Percentiles rank a stretch among this genome's conserved stretches.
Evolutionary conservation across 2,113 vertebrate genomes (phyloP).

Genomic region (Martes martes): DNA sequence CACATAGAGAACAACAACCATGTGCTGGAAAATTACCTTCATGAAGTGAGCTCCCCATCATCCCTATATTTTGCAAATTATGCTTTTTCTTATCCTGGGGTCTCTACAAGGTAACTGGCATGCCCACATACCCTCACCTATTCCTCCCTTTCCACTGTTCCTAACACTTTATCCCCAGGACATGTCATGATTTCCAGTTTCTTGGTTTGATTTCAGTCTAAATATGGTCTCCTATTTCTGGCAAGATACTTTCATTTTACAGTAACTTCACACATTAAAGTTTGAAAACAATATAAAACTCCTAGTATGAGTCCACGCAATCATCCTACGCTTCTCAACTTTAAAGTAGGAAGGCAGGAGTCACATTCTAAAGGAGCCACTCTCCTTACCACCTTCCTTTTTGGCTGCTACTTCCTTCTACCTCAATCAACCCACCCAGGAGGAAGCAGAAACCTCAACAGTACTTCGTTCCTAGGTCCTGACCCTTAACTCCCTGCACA

Average conservation of each 20-base stretch:
- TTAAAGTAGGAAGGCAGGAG: background rate
- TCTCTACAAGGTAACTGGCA: background rate
- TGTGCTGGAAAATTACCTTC: background rate
- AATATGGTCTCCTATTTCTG: background rate
- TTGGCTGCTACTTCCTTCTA: background rate
- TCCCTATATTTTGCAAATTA: background rate
- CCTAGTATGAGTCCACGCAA: rapidly evolving
- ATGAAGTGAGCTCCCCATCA: background rate
- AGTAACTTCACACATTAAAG: background rate
- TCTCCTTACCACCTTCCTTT: background rate
- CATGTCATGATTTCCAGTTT: background rate
- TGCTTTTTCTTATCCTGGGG: background rate
- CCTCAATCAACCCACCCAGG: background rate
- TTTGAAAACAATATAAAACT: background rate
- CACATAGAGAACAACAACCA: background rate
- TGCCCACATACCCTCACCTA: background rate
- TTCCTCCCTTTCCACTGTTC: background rate
- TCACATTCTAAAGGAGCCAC: background rate
- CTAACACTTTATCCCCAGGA: background rate
- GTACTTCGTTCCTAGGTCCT: background rate
- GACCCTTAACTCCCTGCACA: background rate
- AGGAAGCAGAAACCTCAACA: background rate
- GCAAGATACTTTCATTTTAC: background rate
- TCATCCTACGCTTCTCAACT: background rate
- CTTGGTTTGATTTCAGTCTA: background rate